Evolutionary conservation across 2,888 invertebrate genomes (phyloP).

Genomic region (Thymelicus acteon): DNA sequence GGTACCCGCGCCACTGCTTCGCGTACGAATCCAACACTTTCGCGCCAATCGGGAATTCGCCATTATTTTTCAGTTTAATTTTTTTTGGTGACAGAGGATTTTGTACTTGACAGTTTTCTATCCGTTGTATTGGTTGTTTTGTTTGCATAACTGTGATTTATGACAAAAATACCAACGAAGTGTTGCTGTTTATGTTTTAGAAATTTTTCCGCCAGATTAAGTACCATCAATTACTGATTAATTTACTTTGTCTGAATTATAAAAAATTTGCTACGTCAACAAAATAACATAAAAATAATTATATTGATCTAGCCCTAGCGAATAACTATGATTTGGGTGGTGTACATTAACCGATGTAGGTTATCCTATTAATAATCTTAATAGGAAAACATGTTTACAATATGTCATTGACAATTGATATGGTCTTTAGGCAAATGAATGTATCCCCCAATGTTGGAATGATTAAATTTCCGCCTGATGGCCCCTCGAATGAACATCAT

Average conservation of each 20-base stretch:
- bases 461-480: slow-evolving; percentile 52
- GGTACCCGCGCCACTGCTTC: slow-evolving; percentile 38
- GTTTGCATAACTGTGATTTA: slow-evolving; percentile 16
- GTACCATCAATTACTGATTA: neutral
- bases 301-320: no score
- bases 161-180: slow-evolving; percentile 10
- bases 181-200: slow-evolving; percentile 2
- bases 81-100: neutral
- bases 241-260: neutral
- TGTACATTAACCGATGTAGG: no score
- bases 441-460: slow-evolving; percentile 41
- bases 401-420: no score
- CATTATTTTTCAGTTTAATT: slow-evolving; percentile 29
- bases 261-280: neutral
- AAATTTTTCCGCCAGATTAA: neutral
- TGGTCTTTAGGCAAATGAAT: neutral
- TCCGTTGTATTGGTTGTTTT: slow-evolving; percentile 7
- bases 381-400: no score
- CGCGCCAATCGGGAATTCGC: slow-evolving; percentile 51
- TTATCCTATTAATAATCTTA: no score
- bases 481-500: neutral
- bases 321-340: no score
- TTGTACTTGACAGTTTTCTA: slow-evolving; percentile 1
- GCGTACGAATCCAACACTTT: slow-evolving; percentile 47
- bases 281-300: no score